A percentile compares a stretch with the other conserved stretches of the same genome.
phyloP scores from a whole-genome alignment of 1,140 invertebrate genomes.

The Diachasma alloeum region DNA sequence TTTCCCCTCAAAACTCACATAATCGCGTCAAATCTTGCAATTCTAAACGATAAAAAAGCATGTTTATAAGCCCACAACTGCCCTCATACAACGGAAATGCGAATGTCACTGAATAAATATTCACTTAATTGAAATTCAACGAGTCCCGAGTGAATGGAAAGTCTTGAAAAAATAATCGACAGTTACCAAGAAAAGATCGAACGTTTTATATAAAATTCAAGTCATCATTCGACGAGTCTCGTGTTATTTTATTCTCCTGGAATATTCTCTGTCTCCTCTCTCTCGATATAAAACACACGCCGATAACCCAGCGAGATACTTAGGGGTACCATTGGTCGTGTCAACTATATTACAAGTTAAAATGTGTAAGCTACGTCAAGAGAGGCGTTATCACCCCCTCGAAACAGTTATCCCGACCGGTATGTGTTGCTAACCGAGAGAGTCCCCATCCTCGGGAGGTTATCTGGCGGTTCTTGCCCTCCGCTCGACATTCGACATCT shows the following conservation, averaged over 20 bases:
- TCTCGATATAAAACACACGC: neutral
- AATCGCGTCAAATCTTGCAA: too few relatives aligned
- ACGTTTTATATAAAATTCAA: neutral
- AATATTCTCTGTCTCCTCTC: neutral
- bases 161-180: slow-evolving; percentile 1
- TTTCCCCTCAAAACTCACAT: too few relatives aligned
- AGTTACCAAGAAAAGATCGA: neutral
- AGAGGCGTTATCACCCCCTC: slow-evolving; percentile 37
- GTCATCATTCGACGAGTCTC: neutral
- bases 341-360: slow-evolving; percentile 9
- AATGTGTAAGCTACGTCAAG: slow-evolving; percentile 20
- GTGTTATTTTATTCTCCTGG: neutral
- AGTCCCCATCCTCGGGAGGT: neutral
- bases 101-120: slow-evolving; percentile 11
- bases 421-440: slow-evolving; percentile 32
- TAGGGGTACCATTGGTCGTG: neutral
- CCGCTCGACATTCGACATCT: neutral
- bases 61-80: neutral
- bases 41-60: neutral
- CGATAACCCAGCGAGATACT: neutral
- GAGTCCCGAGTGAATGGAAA: neutral
- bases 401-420: slow-evolving; percentile 36
- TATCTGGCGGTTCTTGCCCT: neutral
- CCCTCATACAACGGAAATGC: neutral
- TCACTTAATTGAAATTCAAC: slow-evolving; percentile 9